Base-by-base conservation (phyloP, 2,888 invertebrate species). In the Pseudococcus jackbeardsleyi region DNA sequence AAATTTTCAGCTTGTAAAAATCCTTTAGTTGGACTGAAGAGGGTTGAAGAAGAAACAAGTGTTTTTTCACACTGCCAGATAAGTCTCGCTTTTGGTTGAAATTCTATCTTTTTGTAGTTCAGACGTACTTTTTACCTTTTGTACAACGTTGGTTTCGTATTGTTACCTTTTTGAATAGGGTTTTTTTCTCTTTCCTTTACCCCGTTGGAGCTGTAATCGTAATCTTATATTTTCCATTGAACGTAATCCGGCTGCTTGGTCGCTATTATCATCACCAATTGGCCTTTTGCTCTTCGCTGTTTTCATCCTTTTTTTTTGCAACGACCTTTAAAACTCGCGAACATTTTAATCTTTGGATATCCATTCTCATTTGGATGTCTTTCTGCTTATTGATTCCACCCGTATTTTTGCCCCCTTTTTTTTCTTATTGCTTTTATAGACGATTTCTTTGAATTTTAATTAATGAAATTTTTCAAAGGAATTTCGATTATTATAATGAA, bases 371-470 rank as follows among this genome's bases (percentile, higher is more conserved):
- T 22, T 64, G 11, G 6, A 19, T 64, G 22, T 12, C 64, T 64
- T 64, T 64, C 11, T 33, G 9, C 5, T 72, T 72, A 72, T 72
- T 33, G 68, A 72, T 72, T 72, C 12, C 26, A 9, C 3, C 15
- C 68, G 68, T 72, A 72, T 72, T 33, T 33, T 64, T 22, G 64
- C 19, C 64, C 22, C 22, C 26, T 33, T 33, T 33, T 33, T 64
- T 72, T 72, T 72, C 33, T 72, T 19, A 59, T 59, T 19, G 68
- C n/a, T 33, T 22, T 72, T 72, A 33, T 11, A n/a, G 68, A 33
- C 26, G 68, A 72, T 72, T 72, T 72, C 26, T 72, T 72, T 72
- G 68, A 72, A 72, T 72, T 72, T 72, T 72, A 72, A 72, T 72
- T 72, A 72, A 72, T 72, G 33, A 72, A 72, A 72, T 72, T 72